These are phyloP conservation scores for Ornithoptera priamus DNA, from an alignment of 2,888 invertebrate species.

Conservation along the genomic window DNA sequence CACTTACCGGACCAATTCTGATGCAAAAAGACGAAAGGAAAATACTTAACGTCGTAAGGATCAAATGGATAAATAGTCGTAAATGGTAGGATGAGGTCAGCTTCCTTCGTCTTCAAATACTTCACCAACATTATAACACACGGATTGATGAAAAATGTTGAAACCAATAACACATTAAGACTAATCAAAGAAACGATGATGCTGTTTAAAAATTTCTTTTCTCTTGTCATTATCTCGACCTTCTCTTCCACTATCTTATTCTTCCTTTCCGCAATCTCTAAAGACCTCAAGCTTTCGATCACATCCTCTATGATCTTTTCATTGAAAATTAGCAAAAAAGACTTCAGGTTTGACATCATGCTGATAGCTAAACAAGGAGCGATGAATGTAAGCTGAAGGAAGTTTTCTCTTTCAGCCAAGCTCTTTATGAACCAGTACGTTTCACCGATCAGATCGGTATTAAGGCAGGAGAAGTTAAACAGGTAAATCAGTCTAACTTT, in stretches of 20 bases:
- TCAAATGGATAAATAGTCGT: slow-evolving; percentile 58
- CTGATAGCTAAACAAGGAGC: slow-evolving; percentile 48
- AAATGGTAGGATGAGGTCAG: slow-evolving; percentile 51
- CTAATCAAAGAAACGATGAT: slow-evolving; percentile 46
- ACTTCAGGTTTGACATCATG: slow-evolving; percentile 41
- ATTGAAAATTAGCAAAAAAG: slow-evolving; percentile 38
- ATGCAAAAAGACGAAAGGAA: slow-evolving; percentile 55
- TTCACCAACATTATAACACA: slow-evolving; percentile 43
- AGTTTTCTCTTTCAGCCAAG: slow-evolving; percentile 38
- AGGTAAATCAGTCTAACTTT: slow-evolving; percentile 39
- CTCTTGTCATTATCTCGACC: slow-evolving; percentile 40
- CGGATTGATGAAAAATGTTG: slow-evolving; percentile 46
- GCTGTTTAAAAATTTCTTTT: slow-evolving; percentile 42
- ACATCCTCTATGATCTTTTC: slow-evolving; percentile 39
- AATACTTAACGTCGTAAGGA: slow-evolving; percentile 45
- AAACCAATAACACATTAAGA: slow-evolving; percentile 40
- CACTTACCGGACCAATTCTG: slow-evolving; percentile 57
- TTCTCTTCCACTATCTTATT: slow-evolving; percentile 32
- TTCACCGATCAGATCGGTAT: slow-evolving; percentile 43
- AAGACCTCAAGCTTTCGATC: slow-evolving; percentile 37
- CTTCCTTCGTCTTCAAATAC: slow-evolving; percentile 45
- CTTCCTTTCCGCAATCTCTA: slow-evolving; percentile 40
- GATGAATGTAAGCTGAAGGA: slow-evolving; percentile 46
- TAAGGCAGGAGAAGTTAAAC: slow-evolving; percentile 47
- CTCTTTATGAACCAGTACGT: slow-evolving; percentile 46